These are phyloP conservation scores for Calidris pugnax DNA, from an alignment of 2,113 vertebrate genomes.

Conservation along the genomic window DNA sequence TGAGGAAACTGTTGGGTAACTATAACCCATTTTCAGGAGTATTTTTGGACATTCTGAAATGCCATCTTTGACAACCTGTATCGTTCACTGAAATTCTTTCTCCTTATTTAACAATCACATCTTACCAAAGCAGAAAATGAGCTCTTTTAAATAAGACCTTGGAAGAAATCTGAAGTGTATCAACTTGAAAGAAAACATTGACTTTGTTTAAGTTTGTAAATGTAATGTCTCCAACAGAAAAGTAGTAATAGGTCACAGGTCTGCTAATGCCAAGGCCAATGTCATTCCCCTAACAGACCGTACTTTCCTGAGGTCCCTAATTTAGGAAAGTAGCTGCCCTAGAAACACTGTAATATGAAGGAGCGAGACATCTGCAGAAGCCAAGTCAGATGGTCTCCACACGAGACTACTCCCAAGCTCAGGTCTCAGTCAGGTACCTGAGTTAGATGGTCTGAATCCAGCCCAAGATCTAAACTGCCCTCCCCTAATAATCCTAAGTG, in stretches of 20 bases:
- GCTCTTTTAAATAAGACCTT: neutral
- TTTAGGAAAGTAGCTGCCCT: neutral
- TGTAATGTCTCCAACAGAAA: neutral
- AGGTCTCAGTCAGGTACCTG: neutral
- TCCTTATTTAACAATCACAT: neutral
- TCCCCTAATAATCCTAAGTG: neutral
- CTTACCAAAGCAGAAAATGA: neutral
- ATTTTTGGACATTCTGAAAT: neutral
- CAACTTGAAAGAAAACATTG: neutral
- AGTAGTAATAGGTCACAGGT: neutral
- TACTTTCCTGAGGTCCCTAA: neutral
- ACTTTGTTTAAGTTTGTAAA: neutral
- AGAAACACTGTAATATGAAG: neutral
- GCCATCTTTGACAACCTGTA: neutral
- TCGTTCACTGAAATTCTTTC: neutral
- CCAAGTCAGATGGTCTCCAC: neutral
- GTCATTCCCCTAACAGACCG: neutral
- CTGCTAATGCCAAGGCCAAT: neutral
- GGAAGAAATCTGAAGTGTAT: neutral
- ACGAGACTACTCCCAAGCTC: neutral
- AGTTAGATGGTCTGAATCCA: neutral
- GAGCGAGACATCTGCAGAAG: neutral
- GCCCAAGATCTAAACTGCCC: neutral
- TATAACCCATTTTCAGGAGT: neutral
- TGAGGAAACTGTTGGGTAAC: neutral